A percentile compares a stretch with the other conserved stretches of the same genome.
Conservation (phyloP, 2,113 vertebrate species). For the Ictalurus furcatus region DNA sequence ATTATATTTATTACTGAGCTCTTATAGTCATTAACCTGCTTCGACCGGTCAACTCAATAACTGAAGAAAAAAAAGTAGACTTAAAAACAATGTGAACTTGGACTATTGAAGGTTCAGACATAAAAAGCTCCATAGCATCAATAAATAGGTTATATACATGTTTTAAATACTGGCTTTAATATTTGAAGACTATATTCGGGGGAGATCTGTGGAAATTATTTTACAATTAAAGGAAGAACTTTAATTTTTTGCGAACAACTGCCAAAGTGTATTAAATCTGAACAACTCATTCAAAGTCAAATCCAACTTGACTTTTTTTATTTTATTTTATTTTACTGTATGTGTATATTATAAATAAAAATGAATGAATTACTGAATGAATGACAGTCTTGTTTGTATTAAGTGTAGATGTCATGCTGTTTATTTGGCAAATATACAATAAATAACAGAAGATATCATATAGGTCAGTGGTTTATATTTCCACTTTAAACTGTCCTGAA, state of each 20-base stretch:
- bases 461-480: constrained; percentile 31
- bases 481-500: constrained; percentile 5
- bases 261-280: background rate
- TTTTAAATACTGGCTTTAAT: background rate
- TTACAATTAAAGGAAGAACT: background rate
- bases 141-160: background rate
- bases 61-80: background rate
- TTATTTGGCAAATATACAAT: background rate
- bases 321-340: background rate
- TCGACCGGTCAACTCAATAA: background rate
- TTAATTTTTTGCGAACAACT: background rate
- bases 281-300: background rate
- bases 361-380: too few relatives aligned
- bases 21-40: background rate
- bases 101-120: background rate
- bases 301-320: background rate
- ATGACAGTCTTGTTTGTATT: background rate
- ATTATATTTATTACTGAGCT: background rate
- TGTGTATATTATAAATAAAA: background rate
- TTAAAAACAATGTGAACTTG: background rate
- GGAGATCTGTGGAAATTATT: background rate
- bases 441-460: background rate
- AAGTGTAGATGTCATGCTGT: background rate
- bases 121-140: background rate
- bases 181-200: background rate